These are phyloP conservation scores for Montipora cactus DNA, from an alignment of 64 coral and sea anemone species.

Conservation along the genomic window DNA sequence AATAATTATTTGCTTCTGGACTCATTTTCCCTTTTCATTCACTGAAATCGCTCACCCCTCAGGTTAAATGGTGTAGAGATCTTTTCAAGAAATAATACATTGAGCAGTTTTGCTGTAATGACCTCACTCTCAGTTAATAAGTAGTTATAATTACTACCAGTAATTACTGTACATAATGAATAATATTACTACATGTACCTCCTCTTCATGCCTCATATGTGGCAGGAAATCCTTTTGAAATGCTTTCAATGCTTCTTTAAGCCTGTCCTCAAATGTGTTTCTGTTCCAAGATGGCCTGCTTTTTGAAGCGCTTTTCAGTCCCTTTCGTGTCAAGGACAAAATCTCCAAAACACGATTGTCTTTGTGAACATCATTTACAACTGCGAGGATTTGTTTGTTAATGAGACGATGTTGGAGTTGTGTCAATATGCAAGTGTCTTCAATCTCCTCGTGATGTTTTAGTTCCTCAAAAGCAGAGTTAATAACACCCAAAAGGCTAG, in stretches of 20 bases:
- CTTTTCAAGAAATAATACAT: too few species aligned
- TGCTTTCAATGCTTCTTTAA: slow-evolving; percentile 83
- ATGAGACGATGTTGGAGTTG: slow-evolving; percentile 85
- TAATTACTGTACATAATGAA: too few species aligned
- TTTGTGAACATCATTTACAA: slow-evolving; percentile 89
- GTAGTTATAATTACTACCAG: too few species aligned
- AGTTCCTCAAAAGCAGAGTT: slow-evolving; percentile 93
- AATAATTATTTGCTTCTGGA: too few species aligned
- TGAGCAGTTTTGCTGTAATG: too few species aligned
- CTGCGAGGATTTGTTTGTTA: slow-evolving; percentile 70
- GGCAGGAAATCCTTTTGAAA: slow-evolving; percentile 96
- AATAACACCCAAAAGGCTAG: slow-evolving; percentile 76
- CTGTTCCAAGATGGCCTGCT: slow-evolving; percentile 77
- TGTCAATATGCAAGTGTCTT: slow-evolving; percentile 93
- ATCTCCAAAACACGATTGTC: slow-evolving; percentile 92
- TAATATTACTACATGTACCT: slow-evolving; percentile 42
- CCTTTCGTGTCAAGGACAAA: slow-evolving; percentile 83
- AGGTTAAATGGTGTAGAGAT: too few species aligned
- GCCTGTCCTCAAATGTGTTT: slow-evolving; percentile 78
- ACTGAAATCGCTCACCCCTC: too few species aligned
- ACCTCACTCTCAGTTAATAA: too few species aligned
- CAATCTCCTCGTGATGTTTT: slow-evolving; percentile 98
- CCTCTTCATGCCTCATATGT: slow-evolving; percentile 98
- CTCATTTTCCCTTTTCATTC: too few species aligned
- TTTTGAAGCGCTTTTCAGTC: slow-evolving; percentile 78